Conservation (phyloP, 2,888 invertebrate genomes). For the Zhuqinia jingwanae region DNA sequence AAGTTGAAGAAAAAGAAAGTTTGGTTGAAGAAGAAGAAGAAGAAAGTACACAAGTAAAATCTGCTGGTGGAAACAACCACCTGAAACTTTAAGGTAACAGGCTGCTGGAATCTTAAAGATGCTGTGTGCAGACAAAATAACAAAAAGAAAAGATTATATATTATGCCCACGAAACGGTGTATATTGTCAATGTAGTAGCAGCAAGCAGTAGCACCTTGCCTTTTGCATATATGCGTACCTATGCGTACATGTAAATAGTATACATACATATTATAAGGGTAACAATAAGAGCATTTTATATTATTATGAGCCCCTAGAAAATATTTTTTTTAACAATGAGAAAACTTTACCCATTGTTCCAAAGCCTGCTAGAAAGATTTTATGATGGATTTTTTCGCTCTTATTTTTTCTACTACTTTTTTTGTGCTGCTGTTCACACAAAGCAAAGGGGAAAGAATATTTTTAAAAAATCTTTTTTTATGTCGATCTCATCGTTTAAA, state of each 20-base stretch:
- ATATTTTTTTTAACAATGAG: slow-evolving; percentile 74
- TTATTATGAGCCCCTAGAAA: slow-evolving; percentile 57
- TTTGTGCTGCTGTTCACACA: slow-evolving; percentile 52
- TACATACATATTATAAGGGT: no score
- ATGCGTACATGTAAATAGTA: no score
- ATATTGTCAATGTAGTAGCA: no score
- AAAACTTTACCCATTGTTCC: slow-evolving; percentile 74
- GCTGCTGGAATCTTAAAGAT: slow-evolving; percentile 13
- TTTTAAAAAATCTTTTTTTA: slow-evolving; percentile 31
- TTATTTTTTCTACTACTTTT: background rate
- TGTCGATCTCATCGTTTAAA: background rate
- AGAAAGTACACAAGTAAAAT: no score
- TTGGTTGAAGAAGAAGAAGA: slow-evolving; percentile 21
- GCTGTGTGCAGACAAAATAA: slow-evolving; percentile 7
- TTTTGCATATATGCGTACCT: no score
- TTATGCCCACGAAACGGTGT: slow-evolving; percentile 15
- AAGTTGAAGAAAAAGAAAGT: no score
- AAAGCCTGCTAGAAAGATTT: slow-evolving; percentile 70
- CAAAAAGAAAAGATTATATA: slow-evolving; percentile 15
- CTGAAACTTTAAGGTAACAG: slow-evolving; percentile 69
- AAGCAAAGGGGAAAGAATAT: no score
- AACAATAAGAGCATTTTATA: slow-evolving; percentile 2
- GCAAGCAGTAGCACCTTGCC: no score
- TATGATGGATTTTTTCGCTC: slow-evolving; percentile 67
- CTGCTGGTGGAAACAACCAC: slow-evolving; percentile 68